Conservation (phyloP, 2,888 invertebrate genomes). For the Drosophila buzzatii region DNA sequence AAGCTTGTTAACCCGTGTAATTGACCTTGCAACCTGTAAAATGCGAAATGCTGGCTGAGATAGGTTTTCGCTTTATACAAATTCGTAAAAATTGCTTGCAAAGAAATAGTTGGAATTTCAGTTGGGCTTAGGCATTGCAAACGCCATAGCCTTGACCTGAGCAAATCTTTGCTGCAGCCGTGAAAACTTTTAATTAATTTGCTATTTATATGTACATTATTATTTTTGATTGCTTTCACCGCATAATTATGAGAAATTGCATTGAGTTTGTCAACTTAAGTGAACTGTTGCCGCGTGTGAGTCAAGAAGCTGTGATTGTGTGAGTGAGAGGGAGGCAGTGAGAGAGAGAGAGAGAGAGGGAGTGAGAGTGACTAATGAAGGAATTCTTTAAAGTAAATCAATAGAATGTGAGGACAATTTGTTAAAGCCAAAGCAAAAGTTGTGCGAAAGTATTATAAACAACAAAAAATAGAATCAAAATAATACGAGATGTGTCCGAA, state of each 20-base stretch:
- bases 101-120: background rate
- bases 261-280: background rate
- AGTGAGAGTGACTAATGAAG: conserved; percentile 7
- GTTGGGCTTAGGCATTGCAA: background rate
- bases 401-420: conserved; percentile 32
- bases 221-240: background rate
- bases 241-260: background rate
- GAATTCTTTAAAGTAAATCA: conserved; percentile 34
- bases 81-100: background rate
- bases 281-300: conserved; percentile 29
- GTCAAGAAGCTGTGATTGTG: background rate
- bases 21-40: background rate
- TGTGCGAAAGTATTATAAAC: conserved; percentile 5
- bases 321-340: background rate
- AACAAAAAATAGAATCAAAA: background rate
- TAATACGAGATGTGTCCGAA: conserved; percentile 81
- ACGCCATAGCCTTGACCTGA: background rate
- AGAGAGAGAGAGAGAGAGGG: background rate
- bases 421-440: background rate
- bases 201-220: background rate
- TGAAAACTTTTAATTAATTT: conserved; percentile 1
- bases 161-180: background rate
- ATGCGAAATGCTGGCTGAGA: background rate
- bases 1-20: background rate
- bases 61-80: no score